Evolutionary conservation across 2,113 vertebrate genomes (phyloP), one percentile per base, ranked within the genome.

Genomic region (Tiliqua scincoides): DNA sequence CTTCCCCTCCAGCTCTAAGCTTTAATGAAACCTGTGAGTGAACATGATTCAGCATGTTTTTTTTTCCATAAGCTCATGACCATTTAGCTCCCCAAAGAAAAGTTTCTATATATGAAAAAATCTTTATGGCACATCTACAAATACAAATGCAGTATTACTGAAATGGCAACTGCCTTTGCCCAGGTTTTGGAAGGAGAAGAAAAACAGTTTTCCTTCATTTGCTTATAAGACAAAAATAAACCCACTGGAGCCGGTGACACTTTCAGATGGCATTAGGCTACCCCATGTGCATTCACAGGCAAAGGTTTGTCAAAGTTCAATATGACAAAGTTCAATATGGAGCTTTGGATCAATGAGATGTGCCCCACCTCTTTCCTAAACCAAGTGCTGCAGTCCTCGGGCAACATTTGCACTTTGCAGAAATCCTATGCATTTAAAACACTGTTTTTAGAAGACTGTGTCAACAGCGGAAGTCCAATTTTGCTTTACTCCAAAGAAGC

Each of bases 371-470:
- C 91, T 92, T n/a, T 91, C 87, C 93, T 89, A 86, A 93, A 93
- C 73, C 92, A 92, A 93, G 87, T 92, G 84, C 65, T 93, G 93
- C 87, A 92, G 93, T 91, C 94, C 93, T 93, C 32, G 90, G 95
- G 94, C 94, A 92, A 87, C 96, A 96, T 93, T 92, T 92, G 87
- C 91, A 96, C 92, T 96, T 92, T 94, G 54, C 86, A 59, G 89
- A 91, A 82, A 81, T 87, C 84, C 80, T 84, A 94, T 91, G 91
- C 86, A 93, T 89, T 71, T 92, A 94, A 77, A 84, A 89, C 91
- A 83, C 77, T 91, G 63, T 84, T 94, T 95, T 59, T 68, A 88
- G 75, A 87, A 89, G 85, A 90, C 73, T 79, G 82, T 25, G 87
- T 83, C 84, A 80, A 80, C 90, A 86, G 20, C 35, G n/a, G 89